phyloP scores from a whole-genome alignment of 2,113 vertebrate genomes.

The Daphoenositta chrysoptera region DNA sequence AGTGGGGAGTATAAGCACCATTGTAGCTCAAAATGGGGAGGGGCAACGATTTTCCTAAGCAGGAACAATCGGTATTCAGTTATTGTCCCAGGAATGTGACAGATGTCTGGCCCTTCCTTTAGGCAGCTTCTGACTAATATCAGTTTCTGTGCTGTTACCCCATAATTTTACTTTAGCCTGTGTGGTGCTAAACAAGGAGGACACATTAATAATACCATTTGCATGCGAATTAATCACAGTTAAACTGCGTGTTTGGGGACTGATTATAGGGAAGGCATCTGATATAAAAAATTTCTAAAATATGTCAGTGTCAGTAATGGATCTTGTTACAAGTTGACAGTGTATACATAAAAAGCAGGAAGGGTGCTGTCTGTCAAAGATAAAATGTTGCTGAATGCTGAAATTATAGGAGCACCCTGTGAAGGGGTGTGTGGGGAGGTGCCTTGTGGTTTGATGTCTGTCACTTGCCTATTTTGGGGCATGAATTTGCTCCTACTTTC shows the following conservation, averaged over 20 bases:
- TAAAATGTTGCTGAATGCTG: not conserved
- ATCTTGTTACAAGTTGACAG: not conserved
- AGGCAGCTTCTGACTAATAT: constrained; percentile 25
- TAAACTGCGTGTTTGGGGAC: not conserved
- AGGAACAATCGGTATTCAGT: not conserved
- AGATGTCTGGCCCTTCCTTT: constrained; percentile 4
- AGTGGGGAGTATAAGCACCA: not conserved
- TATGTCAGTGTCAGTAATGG: not conserved
- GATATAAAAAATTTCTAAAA: not conserved
- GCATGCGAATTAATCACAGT: not conserved
- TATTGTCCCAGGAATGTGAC: not conserved
- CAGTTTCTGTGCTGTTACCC: constrained; percentile 35
- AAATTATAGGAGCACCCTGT: not conserved
- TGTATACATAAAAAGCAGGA: not conserved
- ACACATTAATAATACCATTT: not conserved
- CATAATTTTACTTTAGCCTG: constrained; percentile 22
- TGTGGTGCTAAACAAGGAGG: not conserved
- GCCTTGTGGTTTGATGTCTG: not conserved
- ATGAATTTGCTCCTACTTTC: not conserved
- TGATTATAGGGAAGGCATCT: constrained; percentile 16
- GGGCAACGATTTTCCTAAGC: not conserved
- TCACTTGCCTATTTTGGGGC: not conserved
- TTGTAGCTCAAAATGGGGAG: not conserved
- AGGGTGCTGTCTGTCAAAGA: not conserved
- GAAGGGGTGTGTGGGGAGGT: not conserved